A percentile compares a stretch with the other conserved stretches of the same genome.
phyloP scores from a whole-genome alignment of 2,113 vertebrate species.

The Cryptotis parvus region DNA sequence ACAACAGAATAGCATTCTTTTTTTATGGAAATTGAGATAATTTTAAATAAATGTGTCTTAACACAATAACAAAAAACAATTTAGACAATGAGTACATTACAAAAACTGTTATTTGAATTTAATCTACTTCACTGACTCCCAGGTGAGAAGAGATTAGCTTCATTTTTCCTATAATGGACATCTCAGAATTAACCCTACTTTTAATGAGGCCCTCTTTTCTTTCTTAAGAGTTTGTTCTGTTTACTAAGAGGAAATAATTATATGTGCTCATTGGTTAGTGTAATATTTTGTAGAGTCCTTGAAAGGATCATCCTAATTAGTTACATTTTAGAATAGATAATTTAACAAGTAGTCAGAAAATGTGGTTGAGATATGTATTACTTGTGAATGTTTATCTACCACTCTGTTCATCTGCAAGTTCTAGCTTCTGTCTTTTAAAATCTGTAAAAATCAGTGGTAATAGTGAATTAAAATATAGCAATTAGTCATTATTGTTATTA shows the following conservation, averaged over 20 bases:
- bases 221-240: slow-evolving; percentile 50
- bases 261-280: background rate
- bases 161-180: slow-evolving; percentile 31
- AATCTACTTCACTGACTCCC: slow-evolving; percentile 24
- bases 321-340: slow-evolving; percentile 28
- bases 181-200: slow-evolving; percentile 41
- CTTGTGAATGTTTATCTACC: slow-evolving; percentile 23
- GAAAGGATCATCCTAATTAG: slow-evolving; percentile 29
- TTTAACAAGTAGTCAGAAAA: slow-evolving; percentile 8
- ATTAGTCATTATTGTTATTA: no score
- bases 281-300: slow-evolving; percentile 51
- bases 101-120: slow-evolving; percentile 47
- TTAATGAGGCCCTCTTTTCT: background rate
- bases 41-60: slow-evolving; percentile 46
- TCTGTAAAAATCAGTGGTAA: no score
- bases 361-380: background rate
- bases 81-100: background rate
- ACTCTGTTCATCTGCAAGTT: background rate
- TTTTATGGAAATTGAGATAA: slow-evolving; percentile 26
- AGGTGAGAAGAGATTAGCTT: slow-evolving; percentile 43
- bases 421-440: background rate
- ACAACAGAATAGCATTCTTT: background rate
- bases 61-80: slow-evolving; percentile 43
- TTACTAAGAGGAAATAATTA: slow-evolving; percentile 44
- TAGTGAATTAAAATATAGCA: no score